Conservation (phyloP, 1,140 invertebrate genomes). For the Drosophila subobscura region DNA sequence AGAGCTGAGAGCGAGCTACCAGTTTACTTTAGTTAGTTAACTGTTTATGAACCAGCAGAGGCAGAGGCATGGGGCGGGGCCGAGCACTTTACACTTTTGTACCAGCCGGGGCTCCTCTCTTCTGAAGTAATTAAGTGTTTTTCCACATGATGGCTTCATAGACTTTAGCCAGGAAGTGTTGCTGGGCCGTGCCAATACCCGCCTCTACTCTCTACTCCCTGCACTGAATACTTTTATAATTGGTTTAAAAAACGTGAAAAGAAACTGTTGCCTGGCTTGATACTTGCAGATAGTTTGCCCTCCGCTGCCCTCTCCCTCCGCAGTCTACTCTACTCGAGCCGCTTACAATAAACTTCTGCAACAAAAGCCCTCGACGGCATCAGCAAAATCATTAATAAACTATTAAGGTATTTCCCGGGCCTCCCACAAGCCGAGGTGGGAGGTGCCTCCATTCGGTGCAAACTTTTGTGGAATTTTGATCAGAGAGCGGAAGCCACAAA, state of each 20-base stretch:
- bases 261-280: slow-evolving; percentile 73
- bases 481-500: slow-evolving; percentile 52
- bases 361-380: slow-evolving; percentile 36
- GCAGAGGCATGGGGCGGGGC: slow-evolving; percentile 51
- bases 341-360: slow-evolving; percentile 73
- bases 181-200: slow-evolving; percentile 25
- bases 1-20: slow-evolving; percentile 33
- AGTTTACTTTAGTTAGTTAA: slow-evolving; percentile 79
- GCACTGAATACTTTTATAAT: slow-evolving; percentile 76
- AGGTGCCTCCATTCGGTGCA: slow-evolving; percentile 4
- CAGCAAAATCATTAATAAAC: slow-evolving; percentile 77
- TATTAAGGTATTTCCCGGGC: slow-evolving; percentile 73
- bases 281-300: slow-evolving; percentile 71
- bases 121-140: slow-evolving; percentile 82
- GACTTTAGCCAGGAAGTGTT: slow-evolving; percentile 54
- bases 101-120: slow-evolving; percentile 54
- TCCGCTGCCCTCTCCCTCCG: neutral
- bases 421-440: neutral
- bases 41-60: slow-evolving; percentile 67
- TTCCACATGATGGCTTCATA: slow-evolving; percentile 81
- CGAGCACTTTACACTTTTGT: slow-evolving; percentile 78
- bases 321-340: slow-evolving; percentile 40
- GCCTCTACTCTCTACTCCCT: slow-evolving; percentile 35
- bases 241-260: slow-evolving; percentile 78
- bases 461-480: slow-evolving; percentile 67